Conservation (phyloP, 2,797 vertebrate genomes). For the Microctenopoma stevenorrisi region DNA sequence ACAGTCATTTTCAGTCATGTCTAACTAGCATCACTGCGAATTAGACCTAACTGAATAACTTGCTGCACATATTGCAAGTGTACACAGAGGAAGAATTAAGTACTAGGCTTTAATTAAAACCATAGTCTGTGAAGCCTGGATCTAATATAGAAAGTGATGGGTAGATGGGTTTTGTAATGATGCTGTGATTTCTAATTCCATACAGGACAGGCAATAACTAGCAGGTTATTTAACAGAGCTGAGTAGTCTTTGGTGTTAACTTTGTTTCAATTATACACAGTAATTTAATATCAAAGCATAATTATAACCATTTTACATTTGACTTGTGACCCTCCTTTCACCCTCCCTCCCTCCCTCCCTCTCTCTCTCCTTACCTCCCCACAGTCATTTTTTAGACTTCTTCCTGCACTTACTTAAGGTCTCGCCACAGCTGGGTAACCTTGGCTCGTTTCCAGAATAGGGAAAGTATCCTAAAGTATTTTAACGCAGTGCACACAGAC, state of each 20-base stretch:
- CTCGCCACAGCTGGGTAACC: slow-evolving; percentile 33
- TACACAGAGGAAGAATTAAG: slow-evolving; percentile 33
- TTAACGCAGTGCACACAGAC: not conserved
- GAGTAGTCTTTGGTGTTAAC: slow-evolving; percentile 16
- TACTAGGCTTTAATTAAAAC: slow-evolving; percentile 39
- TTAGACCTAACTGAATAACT: slow-evolving; percentile 37
- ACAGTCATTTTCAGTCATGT: not conserved
- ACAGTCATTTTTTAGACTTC: slow-evolving; percentile 5
- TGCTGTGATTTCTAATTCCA: slow-evolving; percentile 34
- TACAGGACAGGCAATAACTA: slow-evolving; percentile 35
- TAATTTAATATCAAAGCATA: slow-evolving; percentile 60
- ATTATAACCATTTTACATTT: slow-evolving; percentile 59
- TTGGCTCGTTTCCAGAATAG: slow-evolving; percentile 29
- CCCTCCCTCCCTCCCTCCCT: not conserved
- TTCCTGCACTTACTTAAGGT: slow-evolving; percentile 23
- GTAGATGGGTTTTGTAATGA: slow-evolving; percentile 42
- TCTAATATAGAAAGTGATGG: slow-evolving; percentile 41
- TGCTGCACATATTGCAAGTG: slow-evolving; percentile 1
- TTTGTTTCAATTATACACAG: slow-evolving; percentile 59
- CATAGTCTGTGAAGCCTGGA: slow-evolving; percentile 18
- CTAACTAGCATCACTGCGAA: slow-evolving; percentile 3
- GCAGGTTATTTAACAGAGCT: slow-evolving; percentile 29
- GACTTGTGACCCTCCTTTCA: slow-evolving; percentile 36
- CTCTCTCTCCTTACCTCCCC: not conserved
- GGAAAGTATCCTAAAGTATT: slow-evolving; percentile 28